Evolutionary conservation across 2,797 vertebrate species (phyloP), one percentile per base, ranked within the genome.

Genomic region (Enteromius paludinosus): DNA sequence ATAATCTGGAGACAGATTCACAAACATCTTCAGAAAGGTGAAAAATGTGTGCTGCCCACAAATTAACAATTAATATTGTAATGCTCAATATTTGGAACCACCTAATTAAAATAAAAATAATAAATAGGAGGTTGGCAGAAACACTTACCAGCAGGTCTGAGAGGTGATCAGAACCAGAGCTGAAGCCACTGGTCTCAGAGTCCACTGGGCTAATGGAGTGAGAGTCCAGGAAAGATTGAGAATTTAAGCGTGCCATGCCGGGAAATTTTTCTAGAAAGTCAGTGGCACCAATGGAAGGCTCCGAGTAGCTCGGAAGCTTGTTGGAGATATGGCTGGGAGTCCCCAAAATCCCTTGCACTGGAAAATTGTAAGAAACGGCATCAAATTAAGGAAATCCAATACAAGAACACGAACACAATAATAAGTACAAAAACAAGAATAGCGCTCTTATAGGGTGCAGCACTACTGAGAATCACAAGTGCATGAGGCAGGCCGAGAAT

Each of bases 121-220:
- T 2, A 30, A 38, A 9, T 9, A 38, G 9, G 8, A 9, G 38
- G 8, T 38, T n/a, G 4, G 17, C 2, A 10, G 5, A 15, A 43
- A 38, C 8, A 20, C 95, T 93, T 93, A 97, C 96, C 74, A 97
- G 95, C 84, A 97, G 90, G 83, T 99, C 98, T 61, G 96, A 98
- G 86, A 99, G 95, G 87, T 98, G 97, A 88, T 99, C 98, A 0
- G 98, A 99, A 81, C 98, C 97, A 25, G 98, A 99, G 93, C 98
- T 99, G 92, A 99, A 98, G 73, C 98, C 97, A 33, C 98, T 99
- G 86, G 97, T 99, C 89, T 99, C 98, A 0, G 98, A 99, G 92
- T 99, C 98, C 0, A 97, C 97, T 14, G 98, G 98, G 86, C 98
- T 99, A 93, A 96, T 98, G 86, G 98, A 99, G 56, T 97, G 97